Evolutionary conservation across 2,888 invertebrate species (phyloP).

Genomic region (Cotesia congregata): DNA sequence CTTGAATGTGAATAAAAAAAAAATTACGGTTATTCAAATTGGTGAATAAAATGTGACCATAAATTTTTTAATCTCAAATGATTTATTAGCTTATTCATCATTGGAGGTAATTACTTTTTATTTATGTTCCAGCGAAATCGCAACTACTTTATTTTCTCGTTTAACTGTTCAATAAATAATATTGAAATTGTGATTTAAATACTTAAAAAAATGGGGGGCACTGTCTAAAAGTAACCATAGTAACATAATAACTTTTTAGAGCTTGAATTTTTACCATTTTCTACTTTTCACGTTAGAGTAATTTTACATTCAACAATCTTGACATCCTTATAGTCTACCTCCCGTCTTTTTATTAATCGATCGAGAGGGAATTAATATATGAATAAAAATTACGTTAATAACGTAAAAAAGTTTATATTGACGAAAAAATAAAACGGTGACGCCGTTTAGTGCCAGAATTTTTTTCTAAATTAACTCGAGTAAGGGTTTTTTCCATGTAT

Average conservation of each 20-base stretch:
- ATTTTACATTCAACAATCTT: background rate
- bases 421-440: constrained; percentile 39
- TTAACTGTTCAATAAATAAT: too few relatives aligned
- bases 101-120: too few relatives aligned
- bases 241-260: background rate
- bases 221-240: background rate
- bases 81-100: too few relatives aligned
- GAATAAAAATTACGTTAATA: background rate
- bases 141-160: too few relatives aligned
- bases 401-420: constrained; percentile 20
- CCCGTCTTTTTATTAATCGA: constrained; percentile 23
- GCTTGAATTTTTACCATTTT: constrained; percentile 20
- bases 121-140: too few relatives aligned
- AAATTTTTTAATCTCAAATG: too few relatives aligned
- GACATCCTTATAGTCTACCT: constrained; percentile 27
- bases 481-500: background rate
- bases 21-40: too few relatives aligned
- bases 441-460: constrained; percentile 25
- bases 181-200: background rate
- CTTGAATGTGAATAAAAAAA: too few relatives aligned
- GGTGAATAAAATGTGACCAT: too few relatives aligned
- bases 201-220: background rate
- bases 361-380: background rate
- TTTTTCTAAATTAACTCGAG: constrained; percentile 4
- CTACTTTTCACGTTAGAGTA: background rate